These are phyloP conservation scores for Mya arenaria DNA, from an alignment of 1,140 invertebrate species.

Conservation along the genomic window DNA sequence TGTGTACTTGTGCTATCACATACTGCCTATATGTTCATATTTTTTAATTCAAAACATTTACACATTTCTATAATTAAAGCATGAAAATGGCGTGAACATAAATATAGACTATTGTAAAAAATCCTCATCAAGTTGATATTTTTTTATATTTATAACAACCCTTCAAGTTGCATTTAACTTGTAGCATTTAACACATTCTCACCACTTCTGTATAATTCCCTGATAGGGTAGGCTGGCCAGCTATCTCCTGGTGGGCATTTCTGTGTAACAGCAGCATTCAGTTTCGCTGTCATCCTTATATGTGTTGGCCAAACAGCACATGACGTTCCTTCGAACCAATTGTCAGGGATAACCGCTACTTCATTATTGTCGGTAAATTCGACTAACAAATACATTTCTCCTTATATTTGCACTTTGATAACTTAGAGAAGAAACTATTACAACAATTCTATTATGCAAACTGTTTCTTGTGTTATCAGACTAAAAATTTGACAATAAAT, in stretches of 20 bases:
- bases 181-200: background rate
- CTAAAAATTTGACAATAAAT: background rate
- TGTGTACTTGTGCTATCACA: background rate
- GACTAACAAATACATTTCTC: background rate
- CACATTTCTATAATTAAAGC: background rate
- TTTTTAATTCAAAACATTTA: background rate
- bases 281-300: background rate
- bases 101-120: background rate
- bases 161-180: background rate
- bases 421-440: background rate
- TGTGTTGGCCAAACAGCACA: slow-evolving; percentile 17
- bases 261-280: background rate
- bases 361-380: slow-evolving; percentile 30
- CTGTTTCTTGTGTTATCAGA: background rate
- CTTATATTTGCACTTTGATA: background rate
- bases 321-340: background rate
- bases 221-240: slow-evolving; percentile 8
- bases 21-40: background rate
- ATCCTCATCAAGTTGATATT: background rate
- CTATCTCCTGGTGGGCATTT: slow-evolving; percentile 1
- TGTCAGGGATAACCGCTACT: slow-evolving; percentile 11
- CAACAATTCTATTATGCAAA: background rate
- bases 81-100: background rate
- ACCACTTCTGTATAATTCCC: background rate
- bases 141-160: background rate